These are phyloP conservation scores for Phyllotis vaccarum DNA, from an alignment of 2,797 vertebrate genomes.

Conservation along the genomic window DNA sequence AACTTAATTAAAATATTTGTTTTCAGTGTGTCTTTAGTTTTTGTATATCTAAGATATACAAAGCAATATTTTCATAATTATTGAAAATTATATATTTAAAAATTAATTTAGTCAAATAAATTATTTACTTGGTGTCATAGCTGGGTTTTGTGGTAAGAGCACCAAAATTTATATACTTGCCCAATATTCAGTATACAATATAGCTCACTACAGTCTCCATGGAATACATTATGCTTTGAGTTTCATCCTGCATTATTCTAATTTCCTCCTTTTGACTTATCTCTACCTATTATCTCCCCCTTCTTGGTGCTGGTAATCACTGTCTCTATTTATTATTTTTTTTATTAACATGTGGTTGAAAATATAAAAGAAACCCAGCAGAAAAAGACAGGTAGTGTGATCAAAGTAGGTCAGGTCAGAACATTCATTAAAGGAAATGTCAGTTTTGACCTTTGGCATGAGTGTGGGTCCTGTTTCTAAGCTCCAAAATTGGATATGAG, in stretches of 20 bases:
- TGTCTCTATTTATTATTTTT: background rate
- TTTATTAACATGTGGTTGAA: background rate
- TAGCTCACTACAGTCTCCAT: background rate
- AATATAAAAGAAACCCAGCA: constrained; percentile 91
- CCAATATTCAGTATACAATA: background rate
- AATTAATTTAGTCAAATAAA: background rate
- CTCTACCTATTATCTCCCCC: background rate
- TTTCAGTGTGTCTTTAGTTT: constrained; percentile 42
- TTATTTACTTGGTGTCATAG: background rate
- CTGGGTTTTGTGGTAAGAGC: background rate
- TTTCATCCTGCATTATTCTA: background rate
- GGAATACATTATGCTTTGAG: background rate
- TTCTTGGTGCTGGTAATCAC: background rate
- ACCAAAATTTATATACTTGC: background rate
- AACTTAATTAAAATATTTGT: constrained; percentile 58
- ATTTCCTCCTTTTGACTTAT: background rate
- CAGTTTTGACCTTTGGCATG: constrained; percentile 56
- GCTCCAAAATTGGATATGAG: constrained; percentile 83
- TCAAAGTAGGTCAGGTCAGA: constrained; percentile 81
- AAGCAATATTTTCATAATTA: background rate
- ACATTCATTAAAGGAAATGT: constrained; percentile 56
- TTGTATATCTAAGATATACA: background rate
- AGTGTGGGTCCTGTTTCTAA: constrained; percentile 87
- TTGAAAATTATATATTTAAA: background rate
- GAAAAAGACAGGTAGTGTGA: constrained; percentile 84